Evolutionary conservation across 2,113 vertebrate genomes (phyloP).

Genomic region (Cacatua alba): DNA sequence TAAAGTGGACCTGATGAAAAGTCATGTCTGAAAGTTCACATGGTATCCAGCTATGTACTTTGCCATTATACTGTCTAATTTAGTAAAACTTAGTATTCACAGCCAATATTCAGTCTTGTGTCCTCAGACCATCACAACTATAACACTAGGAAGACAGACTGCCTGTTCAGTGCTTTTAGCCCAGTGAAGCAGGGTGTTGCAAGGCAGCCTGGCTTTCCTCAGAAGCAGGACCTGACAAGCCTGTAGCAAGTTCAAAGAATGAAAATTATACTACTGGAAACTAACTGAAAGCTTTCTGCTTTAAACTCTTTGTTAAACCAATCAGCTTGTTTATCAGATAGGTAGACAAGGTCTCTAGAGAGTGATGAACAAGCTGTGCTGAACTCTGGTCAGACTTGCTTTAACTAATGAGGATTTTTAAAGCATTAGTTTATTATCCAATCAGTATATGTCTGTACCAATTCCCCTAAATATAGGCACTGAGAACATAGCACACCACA

Average conservation of each 20-base stretch:
- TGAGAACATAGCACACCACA: background rate
- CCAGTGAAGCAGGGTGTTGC: accelerated
- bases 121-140: background rate
- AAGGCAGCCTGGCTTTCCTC: background rate
- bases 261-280: background rate
- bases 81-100: background rate
- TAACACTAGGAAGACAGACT: background rate
- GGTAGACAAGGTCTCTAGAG: background rate
- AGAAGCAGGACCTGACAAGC: background rate
- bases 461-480: background rate
- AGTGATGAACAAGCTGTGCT: background rate
- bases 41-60: background rate
- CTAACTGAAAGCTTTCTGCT: background rate
- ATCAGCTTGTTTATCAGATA: background rate
- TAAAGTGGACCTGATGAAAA: background rate
- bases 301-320: background rate
- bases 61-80: background rate
- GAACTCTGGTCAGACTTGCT: background rate
- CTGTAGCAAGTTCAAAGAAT: background rate
- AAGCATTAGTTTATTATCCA: background rate
- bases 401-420: background rate
- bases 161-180: background rate
- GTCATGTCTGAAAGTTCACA: background rate
- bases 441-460: background rate
- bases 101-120: background rate